Percentiles rank a stretch among this genome's conserved stretches.
These are phyloP conservation scores for Hoplodrina blanda DNA, from an alignment of 2,888 invertebrate genomes.

Conservation along the genomic window DNA sequence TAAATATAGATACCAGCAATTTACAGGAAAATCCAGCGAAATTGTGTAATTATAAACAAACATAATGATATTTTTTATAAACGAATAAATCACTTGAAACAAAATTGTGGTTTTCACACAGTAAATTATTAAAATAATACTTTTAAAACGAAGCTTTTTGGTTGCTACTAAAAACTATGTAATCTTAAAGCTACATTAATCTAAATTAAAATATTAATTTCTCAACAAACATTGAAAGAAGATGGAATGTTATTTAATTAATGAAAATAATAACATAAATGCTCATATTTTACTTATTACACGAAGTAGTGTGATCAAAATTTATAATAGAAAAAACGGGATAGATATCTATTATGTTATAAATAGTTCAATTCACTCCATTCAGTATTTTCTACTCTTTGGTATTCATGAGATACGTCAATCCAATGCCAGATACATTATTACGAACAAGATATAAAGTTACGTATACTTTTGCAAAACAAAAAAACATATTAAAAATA, in stretches of 20 bases:
- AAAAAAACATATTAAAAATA: background rate
- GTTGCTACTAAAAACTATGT: slow-evolving; percentile 74
- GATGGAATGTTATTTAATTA: slow-evolving; percentile 78
- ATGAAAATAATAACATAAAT: slow-evolving; percentile 59
- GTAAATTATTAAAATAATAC: slow-evolving; percentile 41
- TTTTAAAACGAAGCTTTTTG: slow-evolving; percentile 70
- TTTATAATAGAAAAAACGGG: slow-evolving; percentile 79
- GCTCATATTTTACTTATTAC: slow-evolving; percentile 66
- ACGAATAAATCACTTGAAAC: slow-evolving; percentile 41
- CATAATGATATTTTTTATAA: slow-evolving; percentile 44
- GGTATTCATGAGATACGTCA: slow-evolving; percentile 77
- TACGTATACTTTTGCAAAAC: slow-evolving; percentile 23
- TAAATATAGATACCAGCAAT: slow-evolving; percentile 81
- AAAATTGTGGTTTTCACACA: slow-evolving; percentile 25
- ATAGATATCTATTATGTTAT: slow-evolving; percentile 79
- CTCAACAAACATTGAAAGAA: slow-evolving; percentile 77
- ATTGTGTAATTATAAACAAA: slow-evolving; percentile 59
- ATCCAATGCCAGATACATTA: slow-evolving; percentile 67
- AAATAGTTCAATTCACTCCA: slow-evolving; percentile 68
- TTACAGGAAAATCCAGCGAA: slow-evolving; percentile 76
- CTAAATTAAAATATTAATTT: slow-evolving; percentile 81
- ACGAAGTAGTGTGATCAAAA: slow-evolving; percentile 80
- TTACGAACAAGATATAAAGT: slow-evolving; percentile 10
- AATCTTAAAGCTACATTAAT: slow-evolving; percentile 80
- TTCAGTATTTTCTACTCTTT: slow-evolving; percentile 67